phyloP scores from a whole-genome alignment of 2,888 invertebrate genomes.

The Rhagonycha lutea region DNA sequence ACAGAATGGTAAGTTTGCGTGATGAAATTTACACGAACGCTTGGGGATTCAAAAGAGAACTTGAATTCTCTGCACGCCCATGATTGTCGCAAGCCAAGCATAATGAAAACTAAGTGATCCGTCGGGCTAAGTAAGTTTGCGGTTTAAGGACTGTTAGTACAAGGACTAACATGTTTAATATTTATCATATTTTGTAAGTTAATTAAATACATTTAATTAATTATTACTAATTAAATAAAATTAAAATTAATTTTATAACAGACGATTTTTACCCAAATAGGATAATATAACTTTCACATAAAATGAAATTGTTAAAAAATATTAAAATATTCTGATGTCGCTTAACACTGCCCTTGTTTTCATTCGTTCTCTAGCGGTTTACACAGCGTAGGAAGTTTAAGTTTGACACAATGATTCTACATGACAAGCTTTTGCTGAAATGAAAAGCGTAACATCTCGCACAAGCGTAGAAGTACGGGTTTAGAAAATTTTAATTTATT shows the following conservation, averaged over 20 bases:
- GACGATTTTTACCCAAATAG: neutral
- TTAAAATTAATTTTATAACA: neutral
- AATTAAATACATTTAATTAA: neutral
- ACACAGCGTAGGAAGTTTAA: neutral
- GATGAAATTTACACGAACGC: conserved; percentile 33
- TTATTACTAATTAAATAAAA: neutral
- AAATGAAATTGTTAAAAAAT: neutral
- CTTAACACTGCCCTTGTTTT: neutral
- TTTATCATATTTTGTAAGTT: neutral
- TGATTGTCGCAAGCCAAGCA: conserved; percentile 30
- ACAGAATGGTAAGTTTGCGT: conserved; percentile 29
- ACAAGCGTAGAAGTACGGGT: neutral
- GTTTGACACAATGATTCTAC: neutral
- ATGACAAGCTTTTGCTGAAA: neutral
- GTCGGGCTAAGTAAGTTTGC: conserved; percentile 25
- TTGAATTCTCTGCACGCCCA: conserved; percentile 30
- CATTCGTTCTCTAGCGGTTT: neutral
- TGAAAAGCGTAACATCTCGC: neutral
- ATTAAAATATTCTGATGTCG: neutral
- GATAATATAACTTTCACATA: neutral
- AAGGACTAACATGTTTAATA: neutral
- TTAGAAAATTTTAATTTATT: neutral
- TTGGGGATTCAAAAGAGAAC: conserved; percentile 24
- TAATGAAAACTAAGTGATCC: conserved; percentile 35
- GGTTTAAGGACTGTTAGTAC: conserved; percentile 13